phyloP scores from a whole-genome alignment of 2,113 vertebrate species.

The Tragelaphus imberbis region DNA sequence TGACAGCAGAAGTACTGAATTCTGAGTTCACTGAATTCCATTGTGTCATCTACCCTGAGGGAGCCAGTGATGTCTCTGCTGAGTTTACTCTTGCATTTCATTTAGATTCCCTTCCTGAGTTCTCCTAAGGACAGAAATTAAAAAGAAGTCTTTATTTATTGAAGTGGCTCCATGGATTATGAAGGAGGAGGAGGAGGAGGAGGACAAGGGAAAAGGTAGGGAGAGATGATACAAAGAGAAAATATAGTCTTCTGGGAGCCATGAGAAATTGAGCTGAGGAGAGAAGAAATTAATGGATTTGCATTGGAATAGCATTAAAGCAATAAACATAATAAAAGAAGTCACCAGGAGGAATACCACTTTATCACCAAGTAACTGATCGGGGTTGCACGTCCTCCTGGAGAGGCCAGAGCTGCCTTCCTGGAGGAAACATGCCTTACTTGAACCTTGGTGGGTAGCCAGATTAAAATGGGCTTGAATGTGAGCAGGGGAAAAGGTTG shows the following conservation, averaged over 20 bases:
- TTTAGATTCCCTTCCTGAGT: constrained; percentile 9
- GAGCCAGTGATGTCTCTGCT: neutral
- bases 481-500: rapidly evolving
- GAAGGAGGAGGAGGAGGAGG: neutral
- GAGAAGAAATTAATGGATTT: neutral
- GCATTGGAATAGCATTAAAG: neutral
- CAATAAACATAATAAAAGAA: neutral
- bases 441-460: neutral
- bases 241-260: neutral
- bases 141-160: neutral
- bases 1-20: neutral
- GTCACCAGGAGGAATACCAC: neutral
- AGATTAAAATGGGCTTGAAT: neutral
- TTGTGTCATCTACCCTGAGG: neutral
- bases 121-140: neutral
- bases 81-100: constrained; percentile 5
- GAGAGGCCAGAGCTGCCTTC: neutral
- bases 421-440: neutral
- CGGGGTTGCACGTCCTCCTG: neutral
- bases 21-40: neutral
- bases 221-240: neutral
- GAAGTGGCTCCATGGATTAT: neutral
- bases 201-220: neutral
- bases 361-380: neutral
- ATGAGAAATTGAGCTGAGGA: neutral